Percentiles rank a stretch among this genome's conserved stretches.
Evolutionary conservation across 2,888 invertebrate species (phyloP).

Genomic region (Microdon myrmicae): DNA sequence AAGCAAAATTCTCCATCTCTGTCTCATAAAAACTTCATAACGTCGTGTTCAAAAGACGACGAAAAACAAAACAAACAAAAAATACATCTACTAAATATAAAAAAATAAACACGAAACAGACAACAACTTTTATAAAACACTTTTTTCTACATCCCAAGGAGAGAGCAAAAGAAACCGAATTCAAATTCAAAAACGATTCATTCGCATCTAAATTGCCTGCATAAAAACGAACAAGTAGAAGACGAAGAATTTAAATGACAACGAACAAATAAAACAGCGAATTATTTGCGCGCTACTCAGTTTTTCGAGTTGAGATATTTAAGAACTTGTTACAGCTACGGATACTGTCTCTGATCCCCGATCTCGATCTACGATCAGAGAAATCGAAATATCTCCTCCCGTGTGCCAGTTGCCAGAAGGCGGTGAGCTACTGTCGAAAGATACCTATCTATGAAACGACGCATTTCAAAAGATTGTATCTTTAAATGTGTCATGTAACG

Average conservation of each 20-base stretch:
- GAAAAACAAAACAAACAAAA: slow-evolving; percentile 7
- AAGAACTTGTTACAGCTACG: slow-evolving; percentile 31
- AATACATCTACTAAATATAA: slow-evolving; percentile 10
- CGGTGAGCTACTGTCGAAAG: too few species aligned
- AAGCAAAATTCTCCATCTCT: slow-evolving; percentile 34
- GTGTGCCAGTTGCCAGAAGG: too few species aligned
- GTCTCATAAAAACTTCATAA: slow-evolving; percentile 20
- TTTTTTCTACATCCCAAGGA: too few species aligned
- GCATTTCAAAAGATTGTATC: slow-evolving; percentile 18
- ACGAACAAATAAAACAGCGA: slow-evolving; percentile 13
- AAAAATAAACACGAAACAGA: too few species aligned
- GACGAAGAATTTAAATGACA: too few species aligned
- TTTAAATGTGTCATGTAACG: slow-evolving; percentile 45
- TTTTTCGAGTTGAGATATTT: slow-evolving; percentile 28
- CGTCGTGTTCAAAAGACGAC: slow-evolving; percentile 25
- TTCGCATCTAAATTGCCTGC: slow-evolving; percentile 19
- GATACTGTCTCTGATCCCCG: slow-evolving; percentile 19
- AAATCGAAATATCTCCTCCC: too few species aligned
- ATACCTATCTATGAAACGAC: too few species aligned
- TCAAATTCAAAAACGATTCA: slow-evolving; percentile 30
- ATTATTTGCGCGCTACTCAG: slow-evolving; percentile 25
- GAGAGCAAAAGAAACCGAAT: too few species aligned
- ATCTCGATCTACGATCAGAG: slow-evolving; percentile 26
- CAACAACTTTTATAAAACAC: too few species aligned
- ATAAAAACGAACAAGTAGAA: too few species aligned